Percentiles rank a stretch among this genome's conserved stretches.
These are phyloP conservation scores for Plutomurus gul DNA, from an alignment of 1,140 invertebrate genomes.

Conservation along the genomic window DNA sequence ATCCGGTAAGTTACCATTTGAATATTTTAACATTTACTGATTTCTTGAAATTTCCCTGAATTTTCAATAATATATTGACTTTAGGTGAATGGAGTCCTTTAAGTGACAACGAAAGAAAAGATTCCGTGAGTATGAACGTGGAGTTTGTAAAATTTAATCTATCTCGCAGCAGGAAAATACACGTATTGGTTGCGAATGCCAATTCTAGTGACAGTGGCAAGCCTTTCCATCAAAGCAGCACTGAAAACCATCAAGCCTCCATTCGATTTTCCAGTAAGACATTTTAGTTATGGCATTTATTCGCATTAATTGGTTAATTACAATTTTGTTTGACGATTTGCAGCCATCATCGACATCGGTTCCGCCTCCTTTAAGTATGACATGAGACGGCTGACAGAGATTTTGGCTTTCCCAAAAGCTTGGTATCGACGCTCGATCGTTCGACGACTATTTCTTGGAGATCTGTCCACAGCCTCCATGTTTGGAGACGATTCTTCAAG, in stretches of 20 bases:
- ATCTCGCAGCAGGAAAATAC: conserved; percentile 79
- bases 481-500: conserved; percentile 60
- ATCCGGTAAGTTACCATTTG: conserved; percentile 61
- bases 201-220: conserved; percentile 51
- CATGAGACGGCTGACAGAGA: conserved; percentile 95
- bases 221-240: conserved; percentile 35
- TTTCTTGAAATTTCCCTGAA: no score
- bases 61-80: not conserved
- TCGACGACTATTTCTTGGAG: conserved; percentile 88
- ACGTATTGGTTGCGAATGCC: conserved; percentile 69
- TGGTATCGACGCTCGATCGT: conserved; percentile 96
- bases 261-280: conserved; percentile 89
- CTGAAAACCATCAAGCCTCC: conserved; percentile 72
- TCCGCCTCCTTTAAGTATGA: conserved; percentile 99
- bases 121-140: conserved; percentile 93
- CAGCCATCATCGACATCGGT: conserved; percentile 92
- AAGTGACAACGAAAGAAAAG: conserved; percentile 86
- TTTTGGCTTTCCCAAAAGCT: conserved; percentile 95
- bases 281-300: not conserved
- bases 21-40: not conserved
- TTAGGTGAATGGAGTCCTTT: conserved; percentile 80
- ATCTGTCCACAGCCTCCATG: conserved; percentile 67
- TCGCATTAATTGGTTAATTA: not conserved
- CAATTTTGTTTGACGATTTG: conserved; percentile 55
- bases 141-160: conserved; percentile 97